Evolutionary conservation across 64 coral and sea anemone species (phyloP), one percentile per base, ranked within the genome.

Genomic region (Acropora yongei): DNA sequence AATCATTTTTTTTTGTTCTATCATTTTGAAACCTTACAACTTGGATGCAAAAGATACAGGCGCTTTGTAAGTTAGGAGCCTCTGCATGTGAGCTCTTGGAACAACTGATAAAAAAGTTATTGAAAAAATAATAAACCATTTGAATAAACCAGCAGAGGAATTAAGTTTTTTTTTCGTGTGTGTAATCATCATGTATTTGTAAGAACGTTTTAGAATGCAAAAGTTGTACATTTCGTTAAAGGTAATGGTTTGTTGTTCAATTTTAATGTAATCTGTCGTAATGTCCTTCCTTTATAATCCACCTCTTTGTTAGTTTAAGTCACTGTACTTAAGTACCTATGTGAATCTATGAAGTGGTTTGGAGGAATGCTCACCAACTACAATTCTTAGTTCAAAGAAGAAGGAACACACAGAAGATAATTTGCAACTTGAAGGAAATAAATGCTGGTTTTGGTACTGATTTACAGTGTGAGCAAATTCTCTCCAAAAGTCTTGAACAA

Each of bases 331-430:
- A 30, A 30, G 30, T 30, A 30, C 30, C 30, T 30, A 30, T 30
- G 30, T 30, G 30, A 30, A 30, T 30, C 30, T 30, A 30, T 30
- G 30, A 30, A 30, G 30, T 30, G 30, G 30, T 30, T 30, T 30
- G 30, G 30, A 30, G 30, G 30, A 30, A 30, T 30, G 30, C 30
- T 30, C 30, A 30, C 30, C 51, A 5, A 89, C 46, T 47, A 77
- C 69, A 89, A 72, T 89, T 47, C 72, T 76, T 18, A 75, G 45
- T 17, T 44, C 53, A 77, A 89, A 77, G 68, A 77, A 72, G 49
- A 89, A 89, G 8, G 71, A 53, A 39, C 58, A 77, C 6, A 75
- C 40, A 76, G 78, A 89, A 14, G 74, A 89, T 13, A 66, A 14
- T 8, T 66, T 2, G 17, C 61, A 66, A 14, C 14, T 66, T 9